Evolutionary conservation across 23 tunicate genomes (phyloP), one percentile per base, ranked within the genome.

Genomic region (Ciona savignyi): DNA sequence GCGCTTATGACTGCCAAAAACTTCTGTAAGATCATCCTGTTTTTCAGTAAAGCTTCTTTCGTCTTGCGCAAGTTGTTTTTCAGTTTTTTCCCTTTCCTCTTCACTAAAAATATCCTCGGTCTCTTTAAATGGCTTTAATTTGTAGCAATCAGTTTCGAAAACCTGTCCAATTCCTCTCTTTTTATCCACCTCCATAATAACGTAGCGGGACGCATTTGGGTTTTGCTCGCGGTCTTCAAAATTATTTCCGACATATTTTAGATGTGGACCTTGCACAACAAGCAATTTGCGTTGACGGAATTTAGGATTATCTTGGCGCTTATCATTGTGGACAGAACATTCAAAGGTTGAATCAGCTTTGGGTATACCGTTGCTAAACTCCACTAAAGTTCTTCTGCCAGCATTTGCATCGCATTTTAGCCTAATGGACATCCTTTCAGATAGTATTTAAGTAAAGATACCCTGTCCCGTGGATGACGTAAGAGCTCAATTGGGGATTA

Each of bases 201-300:
- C 84, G 63, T 48, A 80, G 63, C 71, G 71, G 22, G 63, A 15
- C 23, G 82, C 82, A 70, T 80, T 33, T 23, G 84, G 84, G 33
- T 80, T 63, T 19, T 33, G 1, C 1, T 32, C 27, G 0, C 62
- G 70, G 0, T 28, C 29, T n/a, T 33, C 63, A 33, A 32, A 80
- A 62, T 80, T 80, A 62, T 80, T 71, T 30, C 84, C 84, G 0
- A 80, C 23, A 71, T 80, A 80, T 4, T 70, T 62, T 62, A 80
- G 32, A 70, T 70, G 70, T 24, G 27, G 34, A n/a, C 84, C 77
- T 11, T 71, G 63, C 2, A 62, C 84, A 25, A 71, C 33, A 23
- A 80, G 48, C 70, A 61, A 34, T 33, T 62, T 71, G 63, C 77
- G 29, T 1, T 71, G 27, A 62, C 67, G 27, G 51, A 68, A 60